Conservation (phyloP, 2,113 vertebrate species). For the Albula glossodonta region DNA sequence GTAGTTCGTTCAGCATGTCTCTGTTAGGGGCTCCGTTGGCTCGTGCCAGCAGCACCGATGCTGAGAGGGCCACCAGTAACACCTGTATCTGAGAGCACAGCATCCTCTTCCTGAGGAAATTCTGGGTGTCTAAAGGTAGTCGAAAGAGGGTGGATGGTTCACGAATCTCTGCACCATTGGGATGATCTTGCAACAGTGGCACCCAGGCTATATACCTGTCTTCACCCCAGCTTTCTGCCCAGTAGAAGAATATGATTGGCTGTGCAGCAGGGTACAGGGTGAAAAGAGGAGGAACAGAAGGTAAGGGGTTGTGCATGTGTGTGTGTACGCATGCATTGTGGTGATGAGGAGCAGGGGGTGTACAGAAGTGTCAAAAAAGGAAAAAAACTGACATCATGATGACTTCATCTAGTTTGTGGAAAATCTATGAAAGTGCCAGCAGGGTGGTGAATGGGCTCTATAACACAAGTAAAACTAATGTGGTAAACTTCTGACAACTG, state of each 20-base stretch:
- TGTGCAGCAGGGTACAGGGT: conserved; percentile 27
- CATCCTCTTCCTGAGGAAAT: conserved; percentile 45
- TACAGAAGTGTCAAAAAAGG: conserved; percentile 8
- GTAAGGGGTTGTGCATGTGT: conserved; percentile 12
- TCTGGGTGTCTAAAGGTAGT: neutral
- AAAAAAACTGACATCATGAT: conserved; percentile 28
- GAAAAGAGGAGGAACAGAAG: neutral
- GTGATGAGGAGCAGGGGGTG: neutral
- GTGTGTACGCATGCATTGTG: neutral
- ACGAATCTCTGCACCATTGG: neutral
- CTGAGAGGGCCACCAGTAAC: conserved; percentile 50
- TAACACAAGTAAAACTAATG: neutral
- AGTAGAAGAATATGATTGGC: conserved; percentile 55
- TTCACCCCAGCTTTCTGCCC: conserved; percentile 43
- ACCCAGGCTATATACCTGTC: conserved; percentile 34
- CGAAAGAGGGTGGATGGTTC: neutral
- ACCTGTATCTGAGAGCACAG: conserved; percentile 53
- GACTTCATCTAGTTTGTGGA: conserved; percentile 24
- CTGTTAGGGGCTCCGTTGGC: conserved; percentile 45
- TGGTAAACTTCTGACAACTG: neutral
- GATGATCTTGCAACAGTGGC: neutral
- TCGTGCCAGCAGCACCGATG: conserved; percentile 47
- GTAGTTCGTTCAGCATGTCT: conserved; percentile 45
- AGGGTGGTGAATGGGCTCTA: neutral
- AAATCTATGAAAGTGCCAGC: conserved; percentile 9